phyloP scores from a whole-genome alignment of 2,113 vertebrate species.

The Tylochromis polylepis region DNA sequence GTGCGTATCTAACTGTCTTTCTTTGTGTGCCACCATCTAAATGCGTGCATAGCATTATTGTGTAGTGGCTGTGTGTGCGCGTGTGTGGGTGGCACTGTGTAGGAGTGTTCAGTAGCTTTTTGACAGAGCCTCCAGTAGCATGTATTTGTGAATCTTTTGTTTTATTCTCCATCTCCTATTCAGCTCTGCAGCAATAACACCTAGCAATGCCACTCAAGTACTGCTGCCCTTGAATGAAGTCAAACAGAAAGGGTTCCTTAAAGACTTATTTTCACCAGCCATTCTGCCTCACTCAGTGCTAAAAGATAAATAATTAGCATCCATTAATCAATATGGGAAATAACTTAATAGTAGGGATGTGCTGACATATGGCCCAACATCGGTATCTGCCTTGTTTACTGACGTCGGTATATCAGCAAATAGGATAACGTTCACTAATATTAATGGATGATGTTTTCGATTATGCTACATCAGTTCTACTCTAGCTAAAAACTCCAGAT shows the following conservation, averaged over 20 bases:
- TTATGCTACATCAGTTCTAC: background rate
- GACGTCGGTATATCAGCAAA: background rate
- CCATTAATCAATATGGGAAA: background rate
- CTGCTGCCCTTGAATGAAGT: constrained; percentile 33
- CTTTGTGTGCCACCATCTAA: constrained; percentile 48
- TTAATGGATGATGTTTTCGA: background rate
- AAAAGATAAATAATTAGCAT: background rate
- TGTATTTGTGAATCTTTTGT: constrained; percentile 68
- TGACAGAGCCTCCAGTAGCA: constrained; percentile 68
- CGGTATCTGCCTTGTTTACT: background rate
- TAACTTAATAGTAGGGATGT: background rate
- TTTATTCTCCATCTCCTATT: constrained; percentile 54
- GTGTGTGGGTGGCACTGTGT: constrained; percentile 59
- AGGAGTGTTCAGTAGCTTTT: constrained; percentile 67
- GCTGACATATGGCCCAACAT: background rate
- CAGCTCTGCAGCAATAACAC: constrained; percentile 46
- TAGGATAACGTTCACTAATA: background rate
- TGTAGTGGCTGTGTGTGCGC: constrained; percentile 12
- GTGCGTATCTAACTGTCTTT: background rate
- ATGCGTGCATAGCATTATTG: constrained; percentile 33
- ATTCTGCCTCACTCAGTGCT: background rate
- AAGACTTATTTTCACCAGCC: constrained; percentile 2
- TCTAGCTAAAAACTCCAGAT: background rate
- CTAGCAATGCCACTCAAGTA: constrained; percentile 21
- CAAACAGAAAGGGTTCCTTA: constrained; percentile 1